Evolutionary conservation across 2,888 invertebrate species (phyloP).

Genomic region (Tiliacea citrago): DNA sequence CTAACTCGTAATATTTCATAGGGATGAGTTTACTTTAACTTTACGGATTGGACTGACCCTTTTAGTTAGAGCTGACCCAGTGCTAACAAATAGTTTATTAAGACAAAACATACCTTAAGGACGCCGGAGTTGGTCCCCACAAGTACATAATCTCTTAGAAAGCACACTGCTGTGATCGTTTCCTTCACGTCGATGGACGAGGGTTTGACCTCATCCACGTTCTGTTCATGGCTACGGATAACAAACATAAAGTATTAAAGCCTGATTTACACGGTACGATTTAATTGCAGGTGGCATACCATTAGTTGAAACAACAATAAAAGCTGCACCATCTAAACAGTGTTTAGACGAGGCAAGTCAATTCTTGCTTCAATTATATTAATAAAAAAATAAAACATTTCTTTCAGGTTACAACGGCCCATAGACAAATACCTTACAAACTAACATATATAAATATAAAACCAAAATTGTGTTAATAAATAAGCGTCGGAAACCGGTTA

Average conservation of each 20-base stretch:
- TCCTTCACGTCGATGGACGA: conserved; percentile 90
- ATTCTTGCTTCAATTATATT: no score
- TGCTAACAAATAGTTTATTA: neutral
- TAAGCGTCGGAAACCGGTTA: no score
- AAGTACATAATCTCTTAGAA: conserved; percentile 85
- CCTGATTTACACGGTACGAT: neutral
- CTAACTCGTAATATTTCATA: neutral
- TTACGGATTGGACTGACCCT: neutral
- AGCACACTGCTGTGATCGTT: conserved; percentile 90
- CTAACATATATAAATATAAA: no score
- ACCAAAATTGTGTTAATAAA: no score
- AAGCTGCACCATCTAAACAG: neutral
- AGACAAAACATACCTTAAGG: conserved; percentile 80
- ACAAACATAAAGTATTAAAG: neutral
- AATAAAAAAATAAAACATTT: no score
- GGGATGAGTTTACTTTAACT: neutral
- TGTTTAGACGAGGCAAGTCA: neutral
- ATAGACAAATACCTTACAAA: no score
- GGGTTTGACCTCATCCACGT: conserved; percentile 86
- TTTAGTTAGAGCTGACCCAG: neutral
- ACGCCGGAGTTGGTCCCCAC: conserved; percentile 83
- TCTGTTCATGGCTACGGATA: conserved; percentile 84
- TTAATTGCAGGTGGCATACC: neutral
- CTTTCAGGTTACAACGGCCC: no score
- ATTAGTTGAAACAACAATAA: neutral